Evolutionary conservation across 2,888 invertebrate species (phyloP), one percentile per base, ranked within the genome.

Genomic region (Drosophila atripex): DNA sequence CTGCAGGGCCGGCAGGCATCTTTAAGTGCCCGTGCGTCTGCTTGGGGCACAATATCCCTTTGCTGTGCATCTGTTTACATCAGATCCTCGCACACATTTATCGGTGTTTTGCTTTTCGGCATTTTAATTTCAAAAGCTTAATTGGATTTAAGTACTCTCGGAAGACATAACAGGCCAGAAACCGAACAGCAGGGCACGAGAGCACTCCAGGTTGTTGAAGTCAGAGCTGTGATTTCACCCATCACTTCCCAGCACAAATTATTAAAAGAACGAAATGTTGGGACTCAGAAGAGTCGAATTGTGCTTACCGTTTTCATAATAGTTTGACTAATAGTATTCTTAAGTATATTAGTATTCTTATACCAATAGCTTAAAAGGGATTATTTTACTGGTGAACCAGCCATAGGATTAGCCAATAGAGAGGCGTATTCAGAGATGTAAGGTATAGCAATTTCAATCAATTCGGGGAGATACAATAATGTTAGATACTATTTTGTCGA

Each of bases 51-150:
- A 12, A n/a, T n/a, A 45, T 23, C 50, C 16, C 21, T 21, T 47
- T 64, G 32, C 46, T 55, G 18, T 59, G 47, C 50, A 7, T 39
- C 38, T 65, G 55, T 70, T 77, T 65, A 35, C 14, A 35, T 35
- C 32, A 32, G 68, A 78, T 57, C 78, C 70, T 71, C 77, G 80
- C 76, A 35, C n/a, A 35, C 35, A 35, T 7, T n/a, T 71, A 68
- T 65, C 47, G 41, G 61, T 75, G 61, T 63, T 86, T 83, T 78
- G 79, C 84, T 84, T 86, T 84, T 86, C 79, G 84, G 86, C 85
- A 85, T 86, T 85, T 86, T 86, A 85, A 85, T 85, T 85, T 86
- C 71, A 86, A 85, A 85, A 84, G 86, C 82, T 79, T 86, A 86
- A 85, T 86, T 85, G 83, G 83, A 86, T 84, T 85, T 85, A 85